Base-by-base conservation (phyloP, 1,140 invertebrate genomes). In the Rhizoglyphus robini region DNA sequence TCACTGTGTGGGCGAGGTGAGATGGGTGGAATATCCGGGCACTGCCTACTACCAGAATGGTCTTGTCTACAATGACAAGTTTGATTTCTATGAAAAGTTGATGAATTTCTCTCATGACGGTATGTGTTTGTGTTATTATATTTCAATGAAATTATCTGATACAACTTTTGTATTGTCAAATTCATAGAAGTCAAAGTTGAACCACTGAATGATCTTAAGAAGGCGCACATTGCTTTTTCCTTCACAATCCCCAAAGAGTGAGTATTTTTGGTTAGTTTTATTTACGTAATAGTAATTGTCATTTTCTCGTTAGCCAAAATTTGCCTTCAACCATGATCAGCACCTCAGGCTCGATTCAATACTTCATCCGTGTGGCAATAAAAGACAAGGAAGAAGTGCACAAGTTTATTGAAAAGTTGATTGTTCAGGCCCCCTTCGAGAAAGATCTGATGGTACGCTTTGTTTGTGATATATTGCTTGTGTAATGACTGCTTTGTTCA, bases 51-150 rank as follows among this genome's bases (percentile, higher is more conserved):
- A 63, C 32, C 8, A 13, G 36, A 36, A 63, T 18, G 61, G 61
- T 4, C 29, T 36, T 49, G 61, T 63, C 61, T 63, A 63, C 34
- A n/a, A 63, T 49, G 36, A 63, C 32, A 63, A 63, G 51, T 54
- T 11, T 25, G 47, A 49, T 13, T 46, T 20, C 11, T 23, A 51
- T 31, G 61, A 63, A 11, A 46, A 54, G 8, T 8, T 11, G 20
- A 8, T 54, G 20, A 11, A 8, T 23, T 11, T 54, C 20, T 8
- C 8, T 18, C 36, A 18, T 11, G 18, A 41, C 8, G 36, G 36
- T n/a, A n/a, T n/a, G n/a, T n/a, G n/a, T n/a, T n/a, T n/a, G n/a
- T n/a, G n/a, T n/a, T n/a, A n/a, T n/a, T n/a, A n/a, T n/a, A n/a
- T n/a, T n/a, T n/a, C n/a, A n/a, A n/a, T n/a, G n/a, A n/a, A n/a